Evolutionary conservation across 2,113 vertebrate genomes (phyloP), one percentile per base, ranked within the genome.

Genomic region (Onychostoma macrolepis): DNA sequence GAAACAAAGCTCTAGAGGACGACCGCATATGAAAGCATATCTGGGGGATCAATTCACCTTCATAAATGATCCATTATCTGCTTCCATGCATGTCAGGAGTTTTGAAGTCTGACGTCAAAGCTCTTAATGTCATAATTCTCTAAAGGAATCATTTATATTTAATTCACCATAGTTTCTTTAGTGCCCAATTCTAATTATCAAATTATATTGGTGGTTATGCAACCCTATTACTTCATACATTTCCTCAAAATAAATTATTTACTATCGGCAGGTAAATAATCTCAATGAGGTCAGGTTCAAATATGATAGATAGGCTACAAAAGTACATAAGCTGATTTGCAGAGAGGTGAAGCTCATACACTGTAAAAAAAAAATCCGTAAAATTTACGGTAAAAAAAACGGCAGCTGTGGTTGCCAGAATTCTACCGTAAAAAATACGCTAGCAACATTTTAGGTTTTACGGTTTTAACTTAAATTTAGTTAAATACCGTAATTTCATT

Each of bases 21-120:
- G 77, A 12, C 9, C 4, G 7, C 8, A 15, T 79, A 24, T 79
- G 30, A 36, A 53, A 79, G 28, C 76, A 79, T 79, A 33, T 61
- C 24, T 41, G 19, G 43, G 53, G 53, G 33, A 80, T 61, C 53
- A 33, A 38, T 80, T 56, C 78, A 36, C 30, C 78, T 21, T 38
- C 78, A 61, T 80, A 36, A 38, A 80, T 80, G 10, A 80, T 58
- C 53, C 21, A 38, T 38, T 53, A 58, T 61, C 78, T 78, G 45
- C 45, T 10, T 30, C 17, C 77, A 56, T 19, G 28, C 74, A 9
- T 36, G 50, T 79, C 77, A 80, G 53, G 53, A 33, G 50, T 61
- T 80, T 61, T 61, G 11, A 80, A 80, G 33, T 38, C 79, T 61
- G 53, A 63, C n/a, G 12, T n/a, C 79, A 41, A 74, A 74, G 36